Conservation (phyloP, 1,140 invertebrate species). For the Drosophila sp. region DNA sequence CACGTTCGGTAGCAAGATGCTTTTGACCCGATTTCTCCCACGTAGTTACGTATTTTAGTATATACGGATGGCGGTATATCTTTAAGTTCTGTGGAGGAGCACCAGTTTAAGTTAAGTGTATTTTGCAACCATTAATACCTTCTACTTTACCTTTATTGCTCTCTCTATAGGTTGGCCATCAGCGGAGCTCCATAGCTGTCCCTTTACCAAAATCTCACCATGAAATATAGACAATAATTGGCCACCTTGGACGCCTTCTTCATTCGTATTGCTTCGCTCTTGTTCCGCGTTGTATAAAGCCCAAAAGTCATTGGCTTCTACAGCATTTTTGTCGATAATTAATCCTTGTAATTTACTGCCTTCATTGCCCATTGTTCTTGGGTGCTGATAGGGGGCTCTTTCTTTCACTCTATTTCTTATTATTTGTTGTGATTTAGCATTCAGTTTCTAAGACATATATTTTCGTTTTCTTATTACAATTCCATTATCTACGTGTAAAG, state of each 20-base stretch:
- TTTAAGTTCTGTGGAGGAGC: constrained; percentile 88
- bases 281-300: constrained; percentile 87
- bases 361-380: constrained; percentile 88
- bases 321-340: constrained; percentile 89
- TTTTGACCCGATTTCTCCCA: constrained; percentile 90
- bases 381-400: not conserved
- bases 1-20: constrained; percentile 90
- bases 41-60: constrained; percentile 90
- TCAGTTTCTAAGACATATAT: not conserved
- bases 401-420: not conserved
- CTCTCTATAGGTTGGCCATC: constrained; percentile 86
- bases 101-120: not conserved
- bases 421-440: not conserved
- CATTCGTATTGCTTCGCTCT: constrained; percentile 84
- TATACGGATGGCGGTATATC: constrained; percentile 91
- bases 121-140: not conserved
- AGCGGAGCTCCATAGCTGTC: constrained; percentile 85
- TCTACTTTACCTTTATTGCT: constrained; percentile 87
- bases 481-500: constrained; percentile 3
- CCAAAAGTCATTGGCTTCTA: constrained; percentile 91
- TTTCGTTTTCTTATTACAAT: not conserved
- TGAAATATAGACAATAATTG: constrained; percentile 89
- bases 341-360: constrained; percentile 88
- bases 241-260: constrained; percentile 85
- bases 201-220: constrained; percentile 85